These are phyloP conservation scores for Carcina quercana DNA, from an alignment of 2,888 invertebrate species.

Conservation along the genomic window DNA sequence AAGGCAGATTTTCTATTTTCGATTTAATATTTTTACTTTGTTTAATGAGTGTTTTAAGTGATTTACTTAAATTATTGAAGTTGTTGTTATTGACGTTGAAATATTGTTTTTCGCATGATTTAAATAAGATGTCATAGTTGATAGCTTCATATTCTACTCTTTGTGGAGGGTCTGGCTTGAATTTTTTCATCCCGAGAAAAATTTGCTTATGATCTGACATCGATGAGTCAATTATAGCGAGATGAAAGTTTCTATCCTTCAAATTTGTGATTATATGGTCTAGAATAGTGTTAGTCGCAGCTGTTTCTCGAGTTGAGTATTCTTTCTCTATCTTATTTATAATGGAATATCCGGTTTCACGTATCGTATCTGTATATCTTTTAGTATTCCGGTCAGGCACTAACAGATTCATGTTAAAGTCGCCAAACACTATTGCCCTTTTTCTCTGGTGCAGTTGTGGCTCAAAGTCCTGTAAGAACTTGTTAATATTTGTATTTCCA, in stretches of 20 bases:
- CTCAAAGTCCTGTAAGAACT: slow-evolving; percentile 12
- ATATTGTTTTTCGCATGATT: background rate
- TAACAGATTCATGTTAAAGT: slow-evolving; percentile 16
- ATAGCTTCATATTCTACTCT: background rate
- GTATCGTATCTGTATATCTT: slow-evolving; percentile 1
- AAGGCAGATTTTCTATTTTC: background rate
- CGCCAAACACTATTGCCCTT: slow-evolving; percentile 18
- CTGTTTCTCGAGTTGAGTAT: background rate
- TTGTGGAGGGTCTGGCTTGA: background rate
- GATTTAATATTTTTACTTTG: background rate
- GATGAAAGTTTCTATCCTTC: background rate
- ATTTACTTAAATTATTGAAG: background rate
- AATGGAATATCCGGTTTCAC: slow-evolving; percentile 11
- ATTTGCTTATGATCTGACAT: background rate
- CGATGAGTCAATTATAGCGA: background rate
- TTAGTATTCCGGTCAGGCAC: slow-evolving; percentile 6
- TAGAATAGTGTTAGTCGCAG: background rate
- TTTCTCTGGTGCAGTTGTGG: slow-evolving; percentile 11
- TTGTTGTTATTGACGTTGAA: background rate
- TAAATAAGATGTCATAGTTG: background rate
- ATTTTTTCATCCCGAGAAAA: background rate
- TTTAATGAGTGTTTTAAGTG: background rate
- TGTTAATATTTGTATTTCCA: slow-evolving; percentile 12
- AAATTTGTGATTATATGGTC: background rate
- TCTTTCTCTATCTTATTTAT: slow-evolving; percentile 11